Evolutionary conservation across 2,797 vertebrate genomes (phyloP), one percentile per base, ranked within the genome.

Genomic region (Benthosema pterotum): DNA sequence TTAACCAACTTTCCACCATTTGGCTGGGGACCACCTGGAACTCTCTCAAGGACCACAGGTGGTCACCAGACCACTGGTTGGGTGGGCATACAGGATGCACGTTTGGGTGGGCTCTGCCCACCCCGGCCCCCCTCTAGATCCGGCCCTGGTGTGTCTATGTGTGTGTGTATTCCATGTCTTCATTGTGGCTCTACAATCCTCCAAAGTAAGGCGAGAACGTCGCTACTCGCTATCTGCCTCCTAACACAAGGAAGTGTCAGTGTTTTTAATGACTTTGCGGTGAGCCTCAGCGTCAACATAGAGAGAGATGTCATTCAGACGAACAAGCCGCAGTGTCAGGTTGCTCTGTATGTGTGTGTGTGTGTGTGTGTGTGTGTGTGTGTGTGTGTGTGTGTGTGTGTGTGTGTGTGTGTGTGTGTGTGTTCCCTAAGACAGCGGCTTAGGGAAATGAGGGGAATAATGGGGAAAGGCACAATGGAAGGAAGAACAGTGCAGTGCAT

Each of bases 201-300:
- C 47, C 47, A 19, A 6, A 68, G 17, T 75, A 75, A 56, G 52
- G 48, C 57, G 60, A 77, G 63, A 51, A 42, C 67, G n/a, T n/a
- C n/a, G 72, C 65, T 68, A 70, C 64, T 19, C 69, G 72, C 64
- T 25, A 6, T n/a, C n/a, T 57, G 56, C 68, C 42, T n/a, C 11
- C 56, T 12, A 57, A 65, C 56, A 14, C 42, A 15, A 60, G 15
- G 38, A 8, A 5, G 55, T 53, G 74, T 81, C 62, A 69, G 67
- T 45, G 65, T 82, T n/a, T 79, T 79, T 69, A 82, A 74, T 46
- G 71, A 70, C 82, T 63, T n/a, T 73, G 25, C 71, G 62, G 69
- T 69, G 53, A 60, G 66, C 57, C 73, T 79, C 79, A 85, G 83
- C 77, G 78, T 71, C 69, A 63, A 63, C 74, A 59, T 63, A 57